Percentiles rank a stretch among this genome's conserved stretches.
phyloP scores from a whole-genome alignment of 23 tunicate genomes.

The Styela clava region DNA sequence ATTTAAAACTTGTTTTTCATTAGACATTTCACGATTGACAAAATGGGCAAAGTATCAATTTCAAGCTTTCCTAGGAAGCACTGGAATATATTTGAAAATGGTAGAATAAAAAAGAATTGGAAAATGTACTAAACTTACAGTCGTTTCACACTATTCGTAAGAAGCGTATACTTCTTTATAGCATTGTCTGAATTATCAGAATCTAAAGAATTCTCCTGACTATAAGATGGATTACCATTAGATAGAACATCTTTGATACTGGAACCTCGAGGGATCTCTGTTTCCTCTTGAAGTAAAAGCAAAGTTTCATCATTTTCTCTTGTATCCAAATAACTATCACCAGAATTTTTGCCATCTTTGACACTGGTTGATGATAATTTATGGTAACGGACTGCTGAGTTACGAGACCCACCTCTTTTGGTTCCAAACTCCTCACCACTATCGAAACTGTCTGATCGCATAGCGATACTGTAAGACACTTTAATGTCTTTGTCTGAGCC shows the following conservation, averaged over 20 bases:
- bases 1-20: too few relatives aligned
- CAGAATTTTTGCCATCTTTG: neutral
- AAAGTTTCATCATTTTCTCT: constrained; percentile 16
- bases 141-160: constrained; percentile 23
- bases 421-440: constrained; percentile 10
- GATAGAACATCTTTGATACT: constrained; percentile 12
- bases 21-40: neutral
- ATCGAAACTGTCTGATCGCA: constrained; percentile 16
- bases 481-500: neutral
- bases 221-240: neutral
- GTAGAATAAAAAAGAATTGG: neutral
- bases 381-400: constrained; percentile 12
- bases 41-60: neutral
- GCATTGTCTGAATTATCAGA: constrained; percentile 4
- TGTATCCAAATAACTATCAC: neutral
- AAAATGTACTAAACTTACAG: neutral
- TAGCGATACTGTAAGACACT: constrained; percentile 16
- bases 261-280: constrained; percentile 24
- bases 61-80: neutral
- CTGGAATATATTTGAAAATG: neutral
- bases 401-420: neutral
- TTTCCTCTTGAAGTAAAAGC: constrained; percentile 29
- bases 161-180: neutral
- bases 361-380: neutral
- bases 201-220: neutral